phyloP scores from a whole-genome alignment of 2,888 invertebrate species.

The Lucinisca nassula region DNA sequence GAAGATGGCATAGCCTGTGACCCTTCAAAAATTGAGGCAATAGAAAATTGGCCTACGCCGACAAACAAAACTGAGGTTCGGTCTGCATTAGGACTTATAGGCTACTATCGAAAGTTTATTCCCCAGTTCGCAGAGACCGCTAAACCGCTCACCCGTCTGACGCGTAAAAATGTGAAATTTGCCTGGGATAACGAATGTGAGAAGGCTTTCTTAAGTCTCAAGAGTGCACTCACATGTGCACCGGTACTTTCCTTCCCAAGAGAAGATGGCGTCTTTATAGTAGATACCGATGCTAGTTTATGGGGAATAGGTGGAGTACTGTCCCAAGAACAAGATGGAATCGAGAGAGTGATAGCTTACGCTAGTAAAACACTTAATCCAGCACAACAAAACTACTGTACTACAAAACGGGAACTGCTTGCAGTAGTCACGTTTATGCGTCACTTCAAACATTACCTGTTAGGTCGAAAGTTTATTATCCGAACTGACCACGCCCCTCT shows the following conservation, averaged over 20 bases:
- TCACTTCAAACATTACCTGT: conserved; percentile 22
- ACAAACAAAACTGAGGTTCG: conserved; percentile 18
- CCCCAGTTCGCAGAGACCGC: conserved; percentile 14
- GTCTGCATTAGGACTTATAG: conserved; percentile 14
- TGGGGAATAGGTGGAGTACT: conserved; percentile 13
- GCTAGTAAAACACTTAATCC: conserved; percentile 5
- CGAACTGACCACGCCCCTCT: conserved; percentile 28
- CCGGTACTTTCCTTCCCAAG: conserved; percentile 10
- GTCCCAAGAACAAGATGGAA: conserved; percentile 20
- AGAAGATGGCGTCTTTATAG: conserved; percentile 11
- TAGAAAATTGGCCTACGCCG: conserved; percentile 22
- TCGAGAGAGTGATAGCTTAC: conserved; percentile 22
- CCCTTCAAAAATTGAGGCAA: conserved; percentile 4
- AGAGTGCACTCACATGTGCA: background rate
- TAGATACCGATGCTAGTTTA: conserved; percentile 20
- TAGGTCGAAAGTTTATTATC: conserved; percentile 22
- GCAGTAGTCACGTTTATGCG: conserved; percentile 26
- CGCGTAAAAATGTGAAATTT: conserved; percentile 16
- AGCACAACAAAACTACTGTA: conserved; percentile 32
- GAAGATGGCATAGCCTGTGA: background rate
- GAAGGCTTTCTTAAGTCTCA: conserved; percentile 9
- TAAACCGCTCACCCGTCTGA: background rate
- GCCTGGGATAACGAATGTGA: background rate
- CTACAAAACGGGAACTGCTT: conserved; percentile 29
- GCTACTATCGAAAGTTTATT: conserved; percentile 18